phyloP scores from a whole-genome alignment of 1,140 invertebrate genomes.

The Linepithema humile region DNA sequence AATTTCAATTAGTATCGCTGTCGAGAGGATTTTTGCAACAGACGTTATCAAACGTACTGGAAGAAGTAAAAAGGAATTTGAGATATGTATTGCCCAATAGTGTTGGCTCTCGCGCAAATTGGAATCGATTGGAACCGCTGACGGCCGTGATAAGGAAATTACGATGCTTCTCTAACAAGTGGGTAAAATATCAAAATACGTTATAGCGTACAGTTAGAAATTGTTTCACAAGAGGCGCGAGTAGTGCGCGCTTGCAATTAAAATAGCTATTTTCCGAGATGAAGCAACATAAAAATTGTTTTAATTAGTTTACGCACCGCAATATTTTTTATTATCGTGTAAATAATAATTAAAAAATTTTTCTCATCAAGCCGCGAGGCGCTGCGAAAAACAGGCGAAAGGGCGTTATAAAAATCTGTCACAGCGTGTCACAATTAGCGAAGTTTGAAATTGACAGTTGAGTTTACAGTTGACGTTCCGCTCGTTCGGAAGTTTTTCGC shows the following conservation, averaged over 20 bases:
- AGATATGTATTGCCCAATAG: slow-evolving; percentile 15
- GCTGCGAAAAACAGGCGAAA: background rate
- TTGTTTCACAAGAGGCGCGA: background rate
- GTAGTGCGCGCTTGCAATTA: background rate
- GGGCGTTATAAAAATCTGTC: background rate
- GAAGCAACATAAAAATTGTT: background rate
- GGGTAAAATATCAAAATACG: background rate
- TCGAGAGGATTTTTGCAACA: background rate
- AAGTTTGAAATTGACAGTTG: background rate
- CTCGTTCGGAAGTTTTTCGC: background rate
- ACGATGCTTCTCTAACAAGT: background rate
- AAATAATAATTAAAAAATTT: background rate
- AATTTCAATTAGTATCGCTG: background rate
- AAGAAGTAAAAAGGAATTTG: slow-evolving; percentile 16
- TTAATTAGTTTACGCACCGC: background rate
- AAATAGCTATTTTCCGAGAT: background rate
- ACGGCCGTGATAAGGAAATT: slow-evolving; percentile 21
- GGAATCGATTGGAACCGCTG: slow-evolving; percentile 23
- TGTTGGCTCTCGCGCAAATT: slow-evolving; percentile 21
- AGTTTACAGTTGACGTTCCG: background rate
- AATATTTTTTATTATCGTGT: background rate
- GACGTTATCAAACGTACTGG: slow-evolving; percentile 23
- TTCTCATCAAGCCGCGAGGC: background rate
- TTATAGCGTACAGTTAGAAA: background rate
- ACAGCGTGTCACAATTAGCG: background rate